phyloP scores from a whole-genome alignment of 64 coral and sea anemone genomes.

The Pachyseris speciosa region DNA sequence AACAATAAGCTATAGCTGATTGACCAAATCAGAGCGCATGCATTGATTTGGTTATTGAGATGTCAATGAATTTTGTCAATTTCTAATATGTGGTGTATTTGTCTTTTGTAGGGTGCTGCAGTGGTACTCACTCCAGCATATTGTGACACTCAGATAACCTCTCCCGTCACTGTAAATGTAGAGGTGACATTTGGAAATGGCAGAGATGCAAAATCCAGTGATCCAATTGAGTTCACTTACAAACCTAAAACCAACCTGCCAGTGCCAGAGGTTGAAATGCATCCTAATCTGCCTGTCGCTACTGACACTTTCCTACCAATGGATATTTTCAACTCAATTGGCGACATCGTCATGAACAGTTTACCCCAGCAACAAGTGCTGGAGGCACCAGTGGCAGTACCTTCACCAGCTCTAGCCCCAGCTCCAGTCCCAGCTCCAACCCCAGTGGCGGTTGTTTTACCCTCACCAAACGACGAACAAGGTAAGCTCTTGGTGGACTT shows the following conservation, averaged over 20 bases:
- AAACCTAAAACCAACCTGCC: slow-evolving; percentile 37
- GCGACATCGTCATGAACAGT: slow-evolving; percentile 11
- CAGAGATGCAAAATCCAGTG: slow-evolving; percentile 90
- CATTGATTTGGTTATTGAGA: no score
- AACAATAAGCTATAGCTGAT: no score
- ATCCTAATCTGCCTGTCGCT: background rate
- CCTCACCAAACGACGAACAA: slow-evolving; percentile 26
- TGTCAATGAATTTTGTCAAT: no score
- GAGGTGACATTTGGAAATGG: slow-evolving; percentile 78
- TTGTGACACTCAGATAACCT: slow-evolving; percentile 76
- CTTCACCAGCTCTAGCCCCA: background rate
- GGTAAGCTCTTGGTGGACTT: background rate
- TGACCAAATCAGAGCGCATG: no score
- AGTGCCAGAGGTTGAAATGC: slow-evolving; percentile 43
- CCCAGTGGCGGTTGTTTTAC: background rate
- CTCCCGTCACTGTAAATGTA: slow-evolving; percentile 84
- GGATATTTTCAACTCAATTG: slow-evolving; percentile 11
- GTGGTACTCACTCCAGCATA: slow-evolving; percentile 83
- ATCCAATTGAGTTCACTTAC: slow-evolving; percentile 95
- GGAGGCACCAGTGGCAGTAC: background rate
- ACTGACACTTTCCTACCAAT: background rate
- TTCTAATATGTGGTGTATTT: background rate
- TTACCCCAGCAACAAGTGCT: background rate
- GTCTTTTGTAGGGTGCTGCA: slow-evolving; percentile 81
- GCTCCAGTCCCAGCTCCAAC: background rate